Evolutionary conservation across 1,140 invertebrate species (phyloP), one percentile per base, ranked within the genome.

Genomic region (Ditylenchus dipsaci): DNA sequence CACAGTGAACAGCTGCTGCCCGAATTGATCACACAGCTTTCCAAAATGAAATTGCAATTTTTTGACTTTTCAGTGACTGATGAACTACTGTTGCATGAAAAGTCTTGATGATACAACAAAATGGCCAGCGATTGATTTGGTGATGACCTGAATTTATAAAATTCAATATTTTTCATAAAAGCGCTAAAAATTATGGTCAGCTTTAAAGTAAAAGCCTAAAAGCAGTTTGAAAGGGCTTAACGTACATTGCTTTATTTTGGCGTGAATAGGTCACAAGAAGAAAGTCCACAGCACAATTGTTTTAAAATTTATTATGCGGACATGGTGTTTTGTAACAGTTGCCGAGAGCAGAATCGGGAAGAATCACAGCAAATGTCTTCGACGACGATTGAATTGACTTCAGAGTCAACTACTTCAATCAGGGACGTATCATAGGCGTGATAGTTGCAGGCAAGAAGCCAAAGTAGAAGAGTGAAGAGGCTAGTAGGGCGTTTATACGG

Each of bases 391-490:
- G 23, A 53, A 53, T 53, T 53, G n/a, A 5, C 49, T 53, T 53
- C 49, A 17, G n/a, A 66, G 19, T 68, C 67, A n/a, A 68, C 29
- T 49, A 59, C 19, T 21, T 68, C 67, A 13, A 68, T 53, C 59
- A 72, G 1, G 76, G 76, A 42, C 66, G 62, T 45, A 77, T 69
- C 56, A 77, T 60, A 33, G 76, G 76, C 7, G 76, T 80, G 21
- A 77, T 53, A 17, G 57, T 47, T 0, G 77, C 27, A 26, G 69
- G 78, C 38, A 62, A 19, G 27, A 75, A 67, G 7, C 64, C 57
- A 21, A 76, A 74, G 49, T 78, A 73, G 43, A 80, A 76, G 1
- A 77, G 61, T 1, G 74, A 58, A 13, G 76, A 79, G 5, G 75
- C 45, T 26, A 68, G 60, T 8, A 77, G 56, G 5, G 70, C 60